Conservation (phyloP, 92 coral and sea anemone genomes). For the Paragorgia papillata region DNA sequence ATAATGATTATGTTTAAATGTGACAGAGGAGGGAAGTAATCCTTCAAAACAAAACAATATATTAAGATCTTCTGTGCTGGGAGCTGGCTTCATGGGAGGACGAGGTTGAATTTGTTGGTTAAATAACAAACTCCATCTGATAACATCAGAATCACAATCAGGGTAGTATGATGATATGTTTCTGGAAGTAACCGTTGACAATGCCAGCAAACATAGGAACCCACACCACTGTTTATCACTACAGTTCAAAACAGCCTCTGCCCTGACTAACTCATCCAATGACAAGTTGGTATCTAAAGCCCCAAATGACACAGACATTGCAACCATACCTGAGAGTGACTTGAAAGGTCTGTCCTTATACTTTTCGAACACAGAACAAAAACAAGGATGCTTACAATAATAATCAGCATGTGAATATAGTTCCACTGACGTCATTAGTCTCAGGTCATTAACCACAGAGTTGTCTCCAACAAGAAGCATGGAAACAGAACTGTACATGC, state of each 20-base stretch:
- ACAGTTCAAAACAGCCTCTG: not conserved
- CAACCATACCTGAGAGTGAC: not conserved
- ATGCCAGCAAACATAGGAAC: not conserved
- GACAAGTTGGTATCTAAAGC: not conserved
- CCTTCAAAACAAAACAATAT: not conserved
- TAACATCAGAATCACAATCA: not conserved
- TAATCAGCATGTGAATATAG: not conserved
- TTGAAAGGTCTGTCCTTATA: not conserved
- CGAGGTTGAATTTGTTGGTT: not conserved
- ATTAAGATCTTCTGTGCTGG: not conserved
- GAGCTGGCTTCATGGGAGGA: not conserved
- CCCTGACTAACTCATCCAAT: too few relatives aligned
- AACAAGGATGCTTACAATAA: slow-evolving; percentile 4
- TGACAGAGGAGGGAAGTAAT: not conserved
- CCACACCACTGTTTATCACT: not conserved
- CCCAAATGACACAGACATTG: not conserved
- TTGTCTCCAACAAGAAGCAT: slow-evolving; percentile 10
- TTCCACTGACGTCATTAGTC: slow-evolving; percentile 8
- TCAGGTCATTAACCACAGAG: not conserved
- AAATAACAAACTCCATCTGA: not conserved
- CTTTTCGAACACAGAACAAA: not conserved
- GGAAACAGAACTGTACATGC: too few relatives aligned
- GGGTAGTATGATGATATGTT: not conserved
- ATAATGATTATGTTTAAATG: not conserved
- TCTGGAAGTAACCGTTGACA: not conserved